These are phyloP conservation scores for Lasioglossum oenotherae DNA, from an alignment of 2,888 invertebrate species.

Conservation along the genomic window DNA sequence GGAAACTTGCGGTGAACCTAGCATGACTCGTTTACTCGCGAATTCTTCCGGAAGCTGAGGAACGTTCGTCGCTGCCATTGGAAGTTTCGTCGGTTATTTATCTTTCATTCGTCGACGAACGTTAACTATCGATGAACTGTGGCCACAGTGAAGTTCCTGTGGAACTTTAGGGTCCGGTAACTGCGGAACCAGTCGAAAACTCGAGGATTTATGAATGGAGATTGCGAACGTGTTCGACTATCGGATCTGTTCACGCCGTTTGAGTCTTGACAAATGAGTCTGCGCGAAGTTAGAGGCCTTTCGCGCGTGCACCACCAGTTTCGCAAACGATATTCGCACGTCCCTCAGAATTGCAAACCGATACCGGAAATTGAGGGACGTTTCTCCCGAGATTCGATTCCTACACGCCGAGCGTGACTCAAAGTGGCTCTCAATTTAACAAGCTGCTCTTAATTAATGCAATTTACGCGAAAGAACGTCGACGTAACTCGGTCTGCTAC, in stretches of 20 bases:
- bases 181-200: not conserved
- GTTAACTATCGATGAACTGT: slow-evolving; percentile 7
- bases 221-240: not conserved
- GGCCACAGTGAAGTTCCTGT: not conserved
- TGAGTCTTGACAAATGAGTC: not conserved
- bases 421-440: not conserved
- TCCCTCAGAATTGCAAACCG: not conserved
- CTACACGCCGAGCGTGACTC: not conserved
- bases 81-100: not conserved
- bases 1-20: not conserved
- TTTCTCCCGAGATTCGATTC: not conserved
- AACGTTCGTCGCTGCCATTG: too few species aligned
- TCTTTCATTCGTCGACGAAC: not conserved
- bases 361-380: not conserved
- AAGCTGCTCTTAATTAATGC: not conserved
- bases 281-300: not conserved
- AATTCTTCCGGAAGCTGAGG: not conserved
- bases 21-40: not conserved
- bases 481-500: not conserved
- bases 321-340: not conserved
- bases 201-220: slow-evolving; percentile 1
- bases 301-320: not conserved
- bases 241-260: not conserved
- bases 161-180: not conserved
- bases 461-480: not conserved